Percentiles rank a stretch among this genome's conserved stretches.
Conservation (phyloP, 1,140 invertebrate species). For the Cotesia glomerata region DNA sequence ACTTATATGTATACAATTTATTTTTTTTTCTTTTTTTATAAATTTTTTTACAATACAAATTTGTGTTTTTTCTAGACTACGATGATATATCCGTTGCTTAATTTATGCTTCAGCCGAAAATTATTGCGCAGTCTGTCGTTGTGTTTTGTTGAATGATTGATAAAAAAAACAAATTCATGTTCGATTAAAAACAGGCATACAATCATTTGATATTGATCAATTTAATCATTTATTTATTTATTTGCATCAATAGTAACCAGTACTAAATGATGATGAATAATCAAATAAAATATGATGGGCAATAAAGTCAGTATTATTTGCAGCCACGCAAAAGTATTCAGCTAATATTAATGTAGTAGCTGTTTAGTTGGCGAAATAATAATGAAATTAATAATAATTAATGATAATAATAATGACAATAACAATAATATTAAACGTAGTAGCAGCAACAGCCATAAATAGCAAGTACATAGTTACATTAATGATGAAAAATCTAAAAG, state of each 20-base stretch:
- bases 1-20: neutral
- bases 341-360: neutral
- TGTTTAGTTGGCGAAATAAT: neutral
- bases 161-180: neutral
- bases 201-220: neutral
- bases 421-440: neutral
- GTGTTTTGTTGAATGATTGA: neutral
- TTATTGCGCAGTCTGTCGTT: neutral
- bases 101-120: neutral
- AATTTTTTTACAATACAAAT: neutral
- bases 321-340: too few relatives aligned
- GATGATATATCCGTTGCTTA: neutral
- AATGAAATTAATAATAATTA: neutral
- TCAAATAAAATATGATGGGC: neutral
- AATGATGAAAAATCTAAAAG: slow-evolving; percentile 11
- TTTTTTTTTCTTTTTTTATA: neutral
- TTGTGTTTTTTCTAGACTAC: slow-evolving; percentile 1
- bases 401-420: too few relatives aligned
- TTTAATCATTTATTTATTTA: too few relatives aligned
- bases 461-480: neutral
- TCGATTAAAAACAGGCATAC: neutral
- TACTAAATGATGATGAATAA: neutral
- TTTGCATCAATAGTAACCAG: too few relatives aligned
- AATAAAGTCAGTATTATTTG: too few relatives aligned
- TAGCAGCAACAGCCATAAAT: neutral